A percentile compares a stretch with the other conserved stretches of the same genome.
phyloP scores from a whole-genome alignment of 2,113 vertebrate species.

The Patagioenas fasciata region DNA sequence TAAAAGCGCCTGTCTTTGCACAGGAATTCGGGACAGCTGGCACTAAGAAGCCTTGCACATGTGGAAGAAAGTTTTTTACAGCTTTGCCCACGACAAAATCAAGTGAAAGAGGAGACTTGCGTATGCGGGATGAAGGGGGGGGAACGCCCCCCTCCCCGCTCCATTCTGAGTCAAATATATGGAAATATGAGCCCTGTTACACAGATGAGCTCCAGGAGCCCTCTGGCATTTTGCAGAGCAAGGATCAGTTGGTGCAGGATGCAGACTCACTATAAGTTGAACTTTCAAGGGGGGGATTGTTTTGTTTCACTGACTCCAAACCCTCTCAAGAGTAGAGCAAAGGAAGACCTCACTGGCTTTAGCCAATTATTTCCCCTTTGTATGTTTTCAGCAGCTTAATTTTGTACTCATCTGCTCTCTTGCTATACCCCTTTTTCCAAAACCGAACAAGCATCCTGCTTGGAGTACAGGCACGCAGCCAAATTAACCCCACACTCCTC shows the following conservation, averaged over 20 bases:
- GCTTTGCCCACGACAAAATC: neutral
- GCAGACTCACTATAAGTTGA: neutral
- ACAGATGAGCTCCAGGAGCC: neutral
- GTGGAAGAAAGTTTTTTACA: conserved; percentile 52
- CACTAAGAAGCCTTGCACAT: conserved; percentile 55
- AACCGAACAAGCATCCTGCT: neutral
- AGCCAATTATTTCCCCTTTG: neutral
- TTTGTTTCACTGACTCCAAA: neutral
- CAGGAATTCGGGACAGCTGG: conserved; percentile 44
- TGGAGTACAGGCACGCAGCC: neutral
- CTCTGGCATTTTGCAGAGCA: conserved; percentile 7
- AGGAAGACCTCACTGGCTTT: neutral
- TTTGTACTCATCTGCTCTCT: neutral
- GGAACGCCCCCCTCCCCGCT: too few relatives aligned
- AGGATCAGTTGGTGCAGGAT: neutral
- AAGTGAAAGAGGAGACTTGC: conserved; percentile 39
- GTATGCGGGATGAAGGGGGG: neutral
- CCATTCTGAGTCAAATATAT: neutral
- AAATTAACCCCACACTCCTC: neutral
- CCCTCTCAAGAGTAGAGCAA: neutral
- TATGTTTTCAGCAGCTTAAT: neutral
- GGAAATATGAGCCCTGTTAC: conserved; percentile 8
- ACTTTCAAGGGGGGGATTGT: fast-evolving
- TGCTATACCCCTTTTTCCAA: neutral
- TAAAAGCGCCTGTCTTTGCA: conserved; percentile 40